A percentile compares a stretch with the other conserved stretches of the same genome.
These are phyloP conservation scores for Raja brachyura DNA, from an alignment of 2,113 vertebrate genomes.

Conservation along the genomic window DNA sequence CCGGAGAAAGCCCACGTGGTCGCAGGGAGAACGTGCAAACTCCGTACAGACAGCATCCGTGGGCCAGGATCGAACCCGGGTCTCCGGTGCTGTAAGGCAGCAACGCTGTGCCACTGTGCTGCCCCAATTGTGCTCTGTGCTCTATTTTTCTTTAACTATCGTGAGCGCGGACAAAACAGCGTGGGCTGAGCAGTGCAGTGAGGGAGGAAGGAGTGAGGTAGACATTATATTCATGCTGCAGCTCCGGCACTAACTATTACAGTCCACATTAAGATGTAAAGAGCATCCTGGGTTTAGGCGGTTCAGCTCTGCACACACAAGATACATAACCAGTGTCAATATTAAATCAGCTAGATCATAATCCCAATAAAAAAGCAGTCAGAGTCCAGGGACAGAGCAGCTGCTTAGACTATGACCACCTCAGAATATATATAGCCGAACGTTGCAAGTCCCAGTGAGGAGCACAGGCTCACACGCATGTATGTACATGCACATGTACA, in stretches of 20 bases:
- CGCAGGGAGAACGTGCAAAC: too few species aligned
- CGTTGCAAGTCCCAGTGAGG: not conserved
- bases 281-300: not conserved
- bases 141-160: not conserved
- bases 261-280: constrained; percentile 15
- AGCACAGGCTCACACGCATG: too few species aligned
- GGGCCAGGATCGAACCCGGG: too few species aligned
- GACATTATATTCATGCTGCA: not conserved
- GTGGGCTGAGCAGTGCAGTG: not conserved
- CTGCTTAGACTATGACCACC: not conserved
- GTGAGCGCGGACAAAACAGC: not conserved
- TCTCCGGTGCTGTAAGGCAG: too few species aligned
- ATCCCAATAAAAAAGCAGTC: constrained; percentile 2
- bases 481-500: not conserved
- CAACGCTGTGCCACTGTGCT: too few species aligned
- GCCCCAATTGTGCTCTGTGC: not conserved
- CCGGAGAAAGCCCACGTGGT: too few species aligned
- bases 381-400: not conserved
- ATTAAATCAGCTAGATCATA: constrained; percentile 3
- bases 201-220: not conserved
- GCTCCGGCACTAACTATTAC: not conserved
- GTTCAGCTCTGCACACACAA: not conserved
- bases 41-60: too few species aligned
- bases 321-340: not conserved
- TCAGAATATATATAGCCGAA: not conserved